A percentile compares a stretch with the other conserved stretches of the same genome.
Evolutionary conservation across 2,888 invertebrate species (phyloP).

Genomic region (Drosophila anceps): DNA sequence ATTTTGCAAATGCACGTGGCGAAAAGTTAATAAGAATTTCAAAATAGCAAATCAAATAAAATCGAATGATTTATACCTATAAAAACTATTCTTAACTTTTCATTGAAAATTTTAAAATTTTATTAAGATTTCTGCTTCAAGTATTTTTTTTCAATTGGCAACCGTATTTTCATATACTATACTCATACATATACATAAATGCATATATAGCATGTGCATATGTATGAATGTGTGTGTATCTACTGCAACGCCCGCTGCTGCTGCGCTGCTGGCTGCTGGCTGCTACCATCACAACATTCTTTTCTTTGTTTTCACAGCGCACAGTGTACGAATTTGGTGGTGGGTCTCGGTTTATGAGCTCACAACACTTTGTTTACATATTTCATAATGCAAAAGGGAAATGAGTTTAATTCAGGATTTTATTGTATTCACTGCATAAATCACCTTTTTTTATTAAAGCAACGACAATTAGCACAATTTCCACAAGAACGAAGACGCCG

Average conservation of each 20-base stretch:
- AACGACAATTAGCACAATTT: constrained; percentile 29
- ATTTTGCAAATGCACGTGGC: constrained; percentile 3
- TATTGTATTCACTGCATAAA: constrained; percentile 19
- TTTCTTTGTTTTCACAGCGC: constrained; percentile 48
- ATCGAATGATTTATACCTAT: not conserved
- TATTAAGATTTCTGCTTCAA: not conserved
- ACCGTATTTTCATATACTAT: not conserved
- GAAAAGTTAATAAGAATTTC: not conserved
- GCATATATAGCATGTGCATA: constrained; percentile 22
- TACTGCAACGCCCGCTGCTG: constrained; percentile 49
- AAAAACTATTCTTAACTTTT: constrained; percentile 1
- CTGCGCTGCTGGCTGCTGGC: constrained; percentile 14
- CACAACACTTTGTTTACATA: constrained; percentile 16
- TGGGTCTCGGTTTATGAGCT: constrained; percentile 18
- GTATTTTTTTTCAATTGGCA: not conserved
- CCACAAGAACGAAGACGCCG: constrained; percentile 5
- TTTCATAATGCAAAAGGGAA: not conserved
- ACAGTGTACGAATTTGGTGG: constrained; percentile 34
- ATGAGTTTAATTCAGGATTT: constrained; percentile 42
- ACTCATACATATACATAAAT: constrained; percentile 10
- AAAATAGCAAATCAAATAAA: not conserved
- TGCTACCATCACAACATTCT: constrained; percentile 54
- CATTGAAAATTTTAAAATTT: not conserved
- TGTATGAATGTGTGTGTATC: constrained; percentile 46
- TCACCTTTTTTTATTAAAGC: constrained; percentile 52